phyloP scores from a whole-genome alignment of 2,888 invertebrate genomes.

The Fragum whitleyi region DNA sequence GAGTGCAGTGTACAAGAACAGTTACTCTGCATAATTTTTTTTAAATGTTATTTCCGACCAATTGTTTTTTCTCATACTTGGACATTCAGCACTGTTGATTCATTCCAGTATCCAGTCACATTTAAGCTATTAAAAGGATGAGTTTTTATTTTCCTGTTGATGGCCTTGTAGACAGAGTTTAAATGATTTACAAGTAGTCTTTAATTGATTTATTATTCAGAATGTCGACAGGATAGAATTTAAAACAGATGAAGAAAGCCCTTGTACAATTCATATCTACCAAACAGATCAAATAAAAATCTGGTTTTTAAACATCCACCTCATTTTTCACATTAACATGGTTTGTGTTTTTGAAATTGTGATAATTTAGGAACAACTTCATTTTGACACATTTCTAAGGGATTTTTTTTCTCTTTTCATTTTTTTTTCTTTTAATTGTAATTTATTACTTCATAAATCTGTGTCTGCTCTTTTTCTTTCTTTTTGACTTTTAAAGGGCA shows the following conservation, averaged over 20 bases:
- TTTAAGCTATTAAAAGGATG: background rate
- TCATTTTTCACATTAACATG: background rate
- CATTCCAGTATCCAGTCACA: background rate
- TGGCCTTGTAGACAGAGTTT: conserved; percentile 1
- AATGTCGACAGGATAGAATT: conserved; percentile 15
- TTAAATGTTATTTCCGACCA: no score
- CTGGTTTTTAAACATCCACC: background rate
- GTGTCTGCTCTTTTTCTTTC: no score
- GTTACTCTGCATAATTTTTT: no score
- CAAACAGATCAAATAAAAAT: background rate
- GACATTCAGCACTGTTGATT: no score
- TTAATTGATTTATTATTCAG: conserved; percentile 27
- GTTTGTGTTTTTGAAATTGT: background rate
- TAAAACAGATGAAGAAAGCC: conserved; percentile 14
- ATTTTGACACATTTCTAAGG: no score
- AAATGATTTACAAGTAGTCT: conserved; percentile 28
- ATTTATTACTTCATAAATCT: no score
- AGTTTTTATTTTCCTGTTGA: background rate
- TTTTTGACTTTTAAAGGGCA: no score
- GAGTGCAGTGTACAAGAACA: no score
- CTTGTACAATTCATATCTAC: background rate
- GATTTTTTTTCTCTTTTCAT: no score
- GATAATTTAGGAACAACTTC: no score
- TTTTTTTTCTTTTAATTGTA: no score
- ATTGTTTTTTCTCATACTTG: no score